Evolutionary conservation across 1,140 invertebrate species (phyloP), one percentile per base, ranked within the genome.

Genomic region (Parapsyche elsis): DNA sequence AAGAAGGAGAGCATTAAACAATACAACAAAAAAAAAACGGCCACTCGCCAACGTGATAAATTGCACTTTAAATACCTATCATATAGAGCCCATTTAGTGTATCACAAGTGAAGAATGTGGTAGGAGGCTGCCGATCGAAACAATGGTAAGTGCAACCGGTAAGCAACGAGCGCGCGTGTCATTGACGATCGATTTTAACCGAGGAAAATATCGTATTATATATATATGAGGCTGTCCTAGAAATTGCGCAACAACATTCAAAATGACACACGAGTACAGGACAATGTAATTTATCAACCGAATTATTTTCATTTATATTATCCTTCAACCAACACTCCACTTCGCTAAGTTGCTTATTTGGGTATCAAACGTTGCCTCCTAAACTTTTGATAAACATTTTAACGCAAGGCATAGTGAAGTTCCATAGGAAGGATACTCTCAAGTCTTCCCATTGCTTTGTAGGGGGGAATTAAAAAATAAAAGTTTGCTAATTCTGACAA

Each of bases 81-180:
- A 82, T 82, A 82, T 75, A 38, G 30, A 78, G 21, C 71, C 30
- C 78, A 75, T 80, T 77, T 82, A 73, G 45, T 73, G 71, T 73
- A 82, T 75, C 81, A 64, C 75, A 79, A 80, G 74, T 46, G 45
- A 74, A 82, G 78, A 82, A 82, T 82, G 81, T 78, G 75, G 81
- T 80, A 82, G 81, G 81, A 78, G 81, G 81, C 73, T 64, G 73
- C 49, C 59, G 57, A 14, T 44, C 14, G 64, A 82, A 78, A 82
- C 81, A 82, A 82, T 82, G 75, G 81, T 30, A 21, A 23, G 49
- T 82, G 81, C 81, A 82, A 59, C 78, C 75, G 78, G 71, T 67
- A 67, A 21, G 64, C 21, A 67, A 67, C 71, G 44, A 38, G 10
- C 38, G 71, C 67, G n/a, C 45, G 44, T 14, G 71, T 73, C 49